A percentile compares a stretch with the other conserved stretches of the same genome.
Evolutionary conservation across 2,888 invertebrate genomes (phyloP).

Genomic region (Sclerodermus sp.): DNA sequence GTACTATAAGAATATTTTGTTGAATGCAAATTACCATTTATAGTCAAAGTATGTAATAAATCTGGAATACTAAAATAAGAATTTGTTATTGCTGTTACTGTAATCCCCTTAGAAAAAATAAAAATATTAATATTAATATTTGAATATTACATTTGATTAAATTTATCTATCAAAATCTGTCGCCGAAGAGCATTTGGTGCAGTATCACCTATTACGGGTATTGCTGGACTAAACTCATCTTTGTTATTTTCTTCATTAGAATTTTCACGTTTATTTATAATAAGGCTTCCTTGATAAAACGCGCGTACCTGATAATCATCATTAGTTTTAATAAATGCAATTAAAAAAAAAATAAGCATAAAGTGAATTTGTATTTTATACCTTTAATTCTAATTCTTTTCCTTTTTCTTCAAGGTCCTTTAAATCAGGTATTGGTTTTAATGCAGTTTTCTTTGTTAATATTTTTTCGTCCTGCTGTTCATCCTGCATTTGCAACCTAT

Average conservation of each 20-base stretch:
- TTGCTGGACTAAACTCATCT: conserved; percentile 55
- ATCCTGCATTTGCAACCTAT: conserved; percentile 67
- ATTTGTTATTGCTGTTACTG: conserved; percentile 5
- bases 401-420: conserved; percentile 66
- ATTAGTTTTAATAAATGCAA: too few relatives aligned
- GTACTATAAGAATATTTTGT: conserved; percentile 24
- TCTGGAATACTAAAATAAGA: conserved; percentile 60
- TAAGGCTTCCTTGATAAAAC: conserved; percentile 64
- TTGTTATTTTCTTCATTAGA: conserved; percentile 22
- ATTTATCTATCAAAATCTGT: conserved; percentile 69
- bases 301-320: conserved; percentile 64
- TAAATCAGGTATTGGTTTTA: conserved; percentile 68
- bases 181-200: conserved; percentile 69
- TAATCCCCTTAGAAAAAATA: not conserved
- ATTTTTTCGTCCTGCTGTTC: conserved; percentile 59
- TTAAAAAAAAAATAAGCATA: too few relatives aligned
- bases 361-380: too few relatives aligned
- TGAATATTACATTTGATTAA: conserved; percentile 67
- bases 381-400: conserved; percentile 66
- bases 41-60: conserved; percentile 60
- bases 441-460: conserved; percentile 41
- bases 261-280: conserved; percentile 43
- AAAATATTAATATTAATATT: conserved; percentile 1
- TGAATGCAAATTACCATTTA: conserved; percentile 24
- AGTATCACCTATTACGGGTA: conserved; percentile 70